Evolutionary conservation across 1,140 invertebrate species (phyloP), one percentile per base, ranked within the genome.

Genomic region (Drosophila triauraria): DNA sequence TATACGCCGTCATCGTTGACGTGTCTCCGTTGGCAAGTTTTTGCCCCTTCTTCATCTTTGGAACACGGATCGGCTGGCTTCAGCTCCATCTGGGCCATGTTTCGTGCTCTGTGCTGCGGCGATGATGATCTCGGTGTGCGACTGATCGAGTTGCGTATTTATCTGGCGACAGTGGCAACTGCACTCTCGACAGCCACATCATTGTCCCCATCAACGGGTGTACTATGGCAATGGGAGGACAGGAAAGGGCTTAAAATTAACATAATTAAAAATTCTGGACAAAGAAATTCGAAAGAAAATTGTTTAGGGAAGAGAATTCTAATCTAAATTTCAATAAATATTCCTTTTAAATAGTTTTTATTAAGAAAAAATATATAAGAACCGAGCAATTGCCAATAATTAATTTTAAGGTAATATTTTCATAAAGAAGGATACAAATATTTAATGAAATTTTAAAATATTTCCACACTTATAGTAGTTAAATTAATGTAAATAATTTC

Each of bases 121-220:
- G 53, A 38, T 87, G 80, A 87, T 75, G 80, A 83, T 88, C 60
- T 76, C 53, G 47, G 71, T 48, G 77, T 74, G 75, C 75, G 75
- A 82, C 65, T 83, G 83, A 88, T 87, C 83, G 77, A 67, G 53
- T 72, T 72, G 68, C 64, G 64, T 88, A 83, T 88, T 87, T 87
- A 87, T 83, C 80, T 83, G 70, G 67, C 80, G 78, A 87, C 47
- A 77, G 64, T 50, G 38, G 65, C 83, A 82, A 82, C 67, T 78
- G 62, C 76, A 80, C 67, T 82, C 79, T 85, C 78, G 78, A 85
- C 82, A 74, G 64, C 64, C 27, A 50, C 56, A 77, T 78, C 54
- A 71, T 71, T 72, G 69, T 71, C 51, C 32, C 69, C 65, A 59
- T 59, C 65, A 71, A 27, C 61, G 46, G 61, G 0, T 17, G 44